A percentile compares a stretch with the other conserved stretches of the same genome.
Conservation (phyloP, 2,888 invertebrate genomes). For the Chymomyza procnemis region DNA sequence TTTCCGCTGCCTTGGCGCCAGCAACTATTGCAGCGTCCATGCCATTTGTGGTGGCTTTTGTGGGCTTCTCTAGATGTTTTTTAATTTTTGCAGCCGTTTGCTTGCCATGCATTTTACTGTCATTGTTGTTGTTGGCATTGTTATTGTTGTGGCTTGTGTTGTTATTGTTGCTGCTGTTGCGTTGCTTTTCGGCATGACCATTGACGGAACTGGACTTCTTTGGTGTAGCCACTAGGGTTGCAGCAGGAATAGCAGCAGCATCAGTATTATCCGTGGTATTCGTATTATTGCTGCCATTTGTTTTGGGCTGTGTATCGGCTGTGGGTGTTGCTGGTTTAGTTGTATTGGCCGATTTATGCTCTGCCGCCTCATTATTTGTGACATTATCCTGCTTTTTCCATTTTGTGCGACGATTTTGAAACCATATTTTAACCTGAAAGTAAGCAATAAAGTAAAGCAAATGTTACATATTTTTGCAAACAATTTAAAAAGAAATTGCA, state of each 20-base stretch:
- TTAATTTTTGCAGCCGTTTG: constrained; percentile 76
- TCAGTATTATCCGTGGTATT: constrained; percentile 17
- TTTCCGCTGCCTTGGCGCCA: constrained; percentile 31
- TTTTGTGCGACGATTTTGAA: constrained; percentile 79
- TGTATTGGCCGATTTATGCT: constrained; percentile 63
- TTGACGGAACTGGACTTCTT: constrained; percentile 44
- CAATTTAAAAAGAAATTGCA: not conserved
- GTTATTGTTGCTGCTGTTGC: constrained; percentile 41
- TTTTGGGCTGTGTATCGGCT: constrained; percentile 25
- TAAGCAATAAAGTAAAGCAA: constrained; percentile 12
- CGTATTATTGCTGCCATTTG: constrained; percentile 7
- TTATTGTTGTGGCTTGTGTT: constrained; percentile 36
- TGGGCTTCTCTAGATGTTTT: constrained; percentile 74
- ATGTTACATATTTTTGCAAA: not conserved
- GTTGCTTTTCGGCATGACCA: constrained; percentile 34
- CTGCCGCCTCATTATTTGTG: constrained; percentile 91
- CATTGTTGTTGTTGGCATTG: constrained; percentile 35
- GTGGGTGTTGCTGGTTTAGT: constrained; percentile 24
- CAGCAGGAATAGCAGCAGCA: not conserved
- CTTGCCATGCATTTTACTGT: constrained; percentile 71
- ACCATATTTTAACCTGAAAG: constrained; percentile 78
- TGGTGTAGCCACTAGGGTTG: not conserved
- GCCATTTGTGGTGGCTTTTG: constrained; percentile 51
- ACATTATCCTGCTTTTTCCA: constrained; percentile 96
- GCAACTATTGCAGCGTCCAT: constrained; percentile 21